Evolutionary conservation across 2,797 vertebrate genomes (phyloP).

Genomic region (Sebastes umbrosus): DNA sequence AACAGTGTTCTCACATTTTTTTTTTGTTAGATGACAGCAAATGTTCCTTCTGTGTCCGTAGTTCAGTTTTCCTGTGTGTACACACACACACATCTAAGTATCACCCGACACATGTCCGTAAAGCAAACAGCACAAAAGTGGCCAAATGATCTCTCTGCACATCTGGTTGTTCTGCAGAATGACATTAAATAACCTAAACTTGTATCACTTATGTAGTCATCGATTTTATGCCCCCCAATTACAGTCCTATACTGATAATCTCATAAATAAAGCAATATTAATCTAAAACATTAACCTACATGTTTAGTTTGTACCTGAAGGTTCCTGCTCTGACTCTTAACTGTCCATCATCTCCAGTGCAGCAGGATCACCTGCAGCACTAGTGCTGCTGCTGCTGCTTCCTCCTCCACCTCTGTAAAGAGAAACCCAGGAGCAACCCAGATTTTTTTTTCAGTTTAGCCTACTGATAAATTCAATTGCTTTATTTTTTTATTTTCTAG

Average conservation of each 20-base stretch:
- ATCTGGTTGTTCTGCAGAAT: not conserved
- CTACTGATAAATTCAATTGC: not conserved
- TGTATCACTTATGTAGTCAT: no score
- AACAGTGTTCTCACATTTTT: no score
- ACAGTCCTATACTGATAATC: not conserved
- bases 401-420: not conserved
- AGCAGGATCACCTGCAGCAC: no score
- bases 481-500: not conserved
- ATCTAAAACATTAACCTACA: no score
- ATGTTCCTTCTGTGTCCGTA: not conserved
- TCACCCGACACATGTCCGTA: not conserved
- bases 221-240: no score
- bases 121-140: not conserved
- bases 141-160: not conserved
- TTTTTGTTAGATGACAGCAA: not conserved
- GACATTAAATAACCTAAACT: not conserved
- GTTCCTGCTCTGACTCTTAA: no score
- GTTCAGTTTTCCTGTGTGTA: not conserved
- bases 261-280: not conserved
- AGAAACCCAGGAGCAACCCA: not conserved
- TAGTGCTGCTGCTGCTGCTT: not conserved
- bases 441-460: not conserved
- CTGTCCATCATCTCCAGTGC: no score
- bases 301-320: no score
- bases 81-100: not conserved